These are phyloP conservation scores for Epinotia bilunana DNA, from an alignment of 2,888 invertebrate species.

Conservation along the genomic window DNA sequence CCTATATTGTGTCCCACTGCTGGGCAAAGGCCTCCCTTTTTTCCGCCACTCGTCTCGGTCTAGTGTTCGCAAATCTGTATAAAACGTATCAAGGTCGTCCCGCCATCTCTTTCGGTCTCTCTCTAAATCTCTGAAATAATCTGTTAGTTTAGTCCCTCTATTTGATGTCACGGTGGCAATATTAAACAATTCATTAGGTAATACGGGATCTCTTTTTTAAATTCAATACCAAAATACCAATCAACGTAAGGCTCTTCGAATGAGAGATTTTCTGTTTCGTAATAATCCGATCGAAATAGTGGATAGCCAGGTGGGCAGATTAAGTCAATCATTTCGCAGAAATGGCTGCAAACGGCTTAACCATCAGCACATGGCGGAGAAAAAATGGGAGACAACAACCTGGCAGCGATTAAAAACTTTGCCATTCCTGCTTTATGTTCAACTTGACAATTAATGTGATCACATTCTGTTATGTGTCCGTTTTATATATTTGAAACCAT, in stretches of 20 bases:
- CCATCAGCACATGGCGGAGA: not conserved
- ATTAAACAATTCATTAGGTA: not conserved
- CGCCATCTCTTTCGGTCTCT: too few relatives aligned
- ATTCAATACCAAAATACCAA: constrained; percentile 14
- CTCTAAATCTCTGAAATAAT: too few relatives aligned
- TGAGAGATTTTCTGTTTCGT: constrained; percentile 13
- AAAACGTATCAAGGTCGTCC: too few relatives aligned
- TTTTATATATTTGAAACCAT: too few relatives aligned
- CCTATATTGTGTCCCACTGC: too few relatives aligned
- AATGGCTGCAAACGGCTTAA: constrained; percentile 18
- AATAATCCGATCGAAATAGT: constrained; percentile 25
- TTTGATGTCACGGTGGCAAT: not conserved
- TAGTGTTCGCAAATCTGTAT: too few relatives aligned
- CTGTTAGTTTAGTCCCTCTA: not conserved
- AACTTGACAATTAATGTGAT: constrained; percentile 4
- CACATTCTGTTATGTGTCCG: not conserved
- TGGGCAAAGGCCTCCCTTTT: too few relatives aligned
- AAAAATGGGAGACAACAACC: constrained; percentile 35
- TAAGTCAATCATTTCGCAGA: constrained; percentile 31
- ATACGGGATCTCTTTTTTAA: not conserved
- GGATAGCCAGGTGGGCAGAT: constrained; percentile 36
- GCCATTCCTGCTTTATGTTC: constrained; percentile 14
- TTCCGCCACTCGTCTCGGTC: too few relatives aligned
- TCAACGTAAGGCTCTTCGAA: constrained; percentile 11
- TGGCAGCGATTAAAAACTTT: constrained; percentile 25